phyloP scores from a whole-genome alignment of 2,888 invertebrate species.

The Tenthredo amoena region DNA sequence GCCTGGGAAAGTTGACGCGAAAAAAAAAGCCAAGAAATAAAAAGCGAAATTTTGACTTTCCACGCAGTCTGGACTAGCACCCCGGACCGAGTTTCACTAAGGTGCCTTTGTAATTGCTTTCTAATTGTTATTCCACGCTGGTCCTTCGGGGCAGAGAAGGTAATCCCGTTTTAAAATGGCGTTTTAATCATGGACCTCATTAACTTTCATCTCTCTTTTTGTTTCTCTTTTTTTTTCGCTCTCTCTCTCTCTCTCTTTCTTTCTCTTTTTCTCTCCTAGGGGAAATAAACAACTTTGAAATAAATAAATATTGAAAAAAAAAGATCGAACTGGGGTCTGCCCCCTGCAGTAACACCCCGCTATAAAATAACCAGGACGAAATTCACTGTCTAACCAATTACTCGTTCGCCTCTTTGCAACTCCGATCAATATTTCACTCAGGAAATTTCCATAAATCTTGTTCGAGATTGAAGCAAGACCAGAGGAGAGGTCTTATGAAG shows the following conservation, averaged over 20 bases:
- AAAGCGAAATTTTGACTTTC: background rate
- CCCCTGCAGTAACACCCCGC: background rate
- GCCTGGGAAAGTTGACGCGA: background rate
- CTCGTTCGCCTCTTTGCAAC: conserved; percentile 9
- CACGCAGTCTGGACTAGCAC: background rate
- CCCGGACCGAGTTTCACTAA: background rate
- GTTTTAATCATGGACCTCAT: conserved; percentile 60
- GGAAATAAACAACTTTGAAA: background rate
- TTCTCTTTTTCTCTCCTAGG: background rate
- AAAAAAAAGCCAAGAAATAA: background rate
- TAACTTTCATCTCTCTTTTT: conserved; percentile 55
- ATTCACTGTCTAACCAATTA: conserved; percentile 4
- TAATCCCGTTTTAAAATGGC: conserved; percentile 55
- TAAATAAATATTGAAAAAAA: background rate
- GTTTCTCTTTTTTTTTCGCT: conserved; percentile 1
- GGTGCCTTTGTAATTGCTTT: conserved; percentile 40
- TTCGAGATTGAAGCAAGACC: background rate
- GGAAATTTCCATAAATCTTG: conserved; percentile 35
- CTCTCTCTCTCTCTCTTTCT: background rate
- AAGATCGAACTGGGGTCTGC: background rate
- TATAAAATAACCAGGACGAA: background rate
- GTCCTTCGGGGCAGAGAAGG: conserved; percentile 11
- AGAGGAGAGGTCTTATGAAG: background rate
- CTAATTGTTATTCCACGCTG: conserved; percentile 40
- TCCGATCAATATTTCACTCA: conserved; percentile 29